Percentiles rank a stretch among this genome's conserved stretches.
These are phyloP conservation scores for Anorthoa munda DNA, from an alignment of 2,888 invertebrate species.

Conservation along the genomic window DNA sequence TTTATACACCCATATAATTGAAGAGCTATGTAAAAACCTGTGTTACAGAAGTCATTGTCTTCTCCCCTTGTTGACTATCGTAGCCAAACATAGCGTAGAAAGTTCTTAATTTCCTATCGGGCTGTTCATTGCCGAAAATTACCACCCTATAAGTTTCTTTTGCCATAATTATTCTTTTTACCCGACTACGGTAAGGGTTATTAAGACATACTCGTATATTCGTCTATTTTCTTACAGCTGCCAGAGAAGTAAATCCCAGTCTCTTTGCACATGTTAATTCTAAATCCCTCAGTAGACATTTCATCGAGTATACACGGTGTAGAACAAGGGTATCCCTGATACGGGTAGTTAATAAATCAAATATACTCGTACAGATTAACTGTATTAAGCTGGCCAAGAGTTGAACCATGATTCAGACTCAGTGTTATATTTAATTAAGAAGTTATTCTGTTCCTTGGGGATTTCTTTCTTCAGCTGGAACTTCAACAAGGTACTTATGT, in stretches of 20 bases:
- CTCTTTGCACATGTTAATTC: conserved; percentile 39
- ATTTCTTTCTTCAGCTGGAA: conserved; percentile 36
- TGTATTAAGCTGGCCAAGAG: conserved; percentile 45
- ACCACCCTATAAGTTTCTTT: background rate
- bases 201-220: background rate
- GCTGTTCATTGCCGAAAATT: background rate
- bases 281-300: conserved; percentile 38
- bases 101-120: too few relatives aligned
- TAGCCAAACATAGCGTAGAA: background rate
- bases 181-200: too few relatives aligned
- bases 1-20: too few relatives aligned
- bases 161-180: background rate
- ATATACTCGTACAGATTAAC: conserved; percentile 53
- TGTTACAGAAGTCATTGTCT: too few relatives aligned
- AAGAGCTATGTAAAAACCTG: too few relatives aligned
- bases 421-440: conserved; percentile 60
- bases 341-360: conserved; percentile 56
- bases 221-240: background rate
- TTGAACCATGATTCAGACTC: conserved; percentile 59
- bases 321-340: conserved; percentile 42
- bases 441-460: conserved; percentile 44
- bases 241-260: background rate
- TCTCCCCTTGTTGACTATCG: too few relatives aligned
- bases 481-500: conserved; percentile 14
- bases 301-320: conserved; percentile 31